Conservation (phyloP, 2,888 invertebrate genomes). For the Himalopsyche japonica region DNA sequence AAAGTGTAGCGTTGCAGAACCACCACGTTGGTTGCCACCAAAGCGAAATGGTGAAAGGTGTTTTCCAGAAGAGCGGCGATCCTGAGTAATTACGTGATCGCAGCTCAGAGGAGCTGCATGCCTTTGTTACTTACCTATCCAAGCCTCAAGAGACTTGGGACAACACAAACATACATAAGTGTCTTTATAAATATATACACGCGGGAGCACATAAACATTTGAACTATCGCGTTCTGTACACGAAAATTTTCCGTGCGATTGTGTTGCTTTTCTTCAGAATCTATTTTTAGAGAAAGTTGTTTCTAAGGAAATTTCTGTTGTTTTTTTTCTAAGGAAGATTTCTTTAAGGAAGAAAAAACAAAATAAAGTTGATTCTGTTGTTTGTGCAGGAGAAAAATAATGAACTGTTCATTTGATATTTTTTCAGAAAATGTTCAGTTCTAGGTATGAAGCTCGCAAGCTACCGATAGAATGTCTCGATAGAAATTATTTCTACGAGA, state of each 20-base stretch:
- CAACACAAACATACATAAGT: background rate
- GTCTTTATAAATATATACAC: background rate
- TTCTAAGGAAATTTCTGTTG: too few species aligned
- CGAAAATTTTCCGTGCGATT: background rate
- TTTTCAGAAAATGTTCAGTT: too few species aligned
- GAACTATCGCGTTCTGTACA: background rate
- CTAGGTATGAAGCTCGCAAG: too few species aligned
- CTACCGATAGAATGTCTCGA: too few species aligned
- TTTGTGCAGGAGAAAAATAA: too few species aligned
- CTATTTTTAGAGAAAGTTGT: background rate
- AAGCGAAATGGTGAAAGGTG: background rate
- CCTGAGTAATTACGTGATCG: background rate
- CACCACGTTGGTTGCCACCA: too few species aligned
- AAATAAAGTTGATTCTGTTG: too few species aligned
- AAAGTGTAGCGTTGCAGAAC: background rate
- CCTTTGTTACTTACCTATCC: background rate
- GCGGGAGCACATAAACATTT: background rate
- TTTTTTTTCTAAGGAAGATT: background rate
- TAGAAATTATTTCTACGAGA: too few species aligned
- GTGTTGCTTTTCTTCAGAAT: background rate
- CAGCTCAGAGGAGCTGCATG: background rate
- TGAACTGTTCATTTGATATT: too few species aligned
- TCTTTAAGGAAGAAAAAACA: background rate
- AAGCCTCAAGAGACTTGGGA: background rate
- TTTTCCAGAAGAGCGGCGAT: background rate